phyloP scores from a whole-genome alignment of 1,140 invertebrate species.

The Lucilia cuprina region DNA sequence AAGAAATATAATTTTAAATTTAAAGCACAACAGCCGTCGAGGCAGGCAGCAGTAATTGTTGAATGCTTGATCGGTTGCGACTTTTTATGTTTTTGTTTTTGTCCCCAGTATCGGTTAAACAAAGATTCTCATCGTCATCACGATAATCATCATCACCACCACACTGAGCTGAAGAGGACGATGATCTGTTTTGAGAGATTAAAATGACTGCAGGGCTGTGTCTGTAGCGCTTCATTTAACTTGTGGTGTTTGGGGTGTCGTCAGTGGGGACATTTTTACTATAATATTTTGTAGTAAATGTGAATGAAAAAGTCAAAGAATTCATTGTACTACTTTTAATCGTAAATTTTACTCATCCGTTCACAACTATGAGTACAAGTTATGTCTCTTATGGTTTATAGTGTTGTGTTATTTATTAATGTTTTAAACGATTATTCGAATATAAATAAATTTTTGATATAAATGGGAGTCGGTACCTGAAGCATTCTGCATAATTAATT shows the following conservation, averaged over 20 bases:
- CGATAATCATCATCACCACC: background rate
- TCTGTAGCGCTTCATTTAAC: constrained; percentile 19
- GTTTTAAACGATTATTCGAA: no score
- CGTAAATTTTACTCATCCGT: constrained; percentile 8
- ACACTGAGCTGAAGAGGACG: background rate
- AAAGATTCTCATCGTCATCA: constrained; percentile 11
- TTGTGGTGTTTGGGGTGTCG: constrained; percentile 25
- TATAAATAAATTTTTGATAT: no score
- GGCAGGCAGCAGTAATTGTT: constrained; percentile 17
- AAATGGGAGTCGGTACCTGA: no score
- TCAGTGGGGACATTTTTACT: constrained; percentile 22
- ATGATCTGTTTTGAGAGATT: background rate
- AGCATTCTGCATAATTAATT: no score
- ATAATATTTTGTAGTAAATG: constrained; percentile 12
- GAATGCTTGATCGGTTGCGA: constrained; percentile 6
- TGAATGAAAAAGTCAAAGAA: background rate
- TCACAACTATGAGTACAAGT: background rate
- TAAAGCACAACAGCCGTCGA: constrained; percentile 24
- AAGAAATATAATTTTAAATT: background rate
- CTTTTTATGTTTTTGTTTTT: background rate
- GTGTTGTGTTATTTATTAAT: background rate
- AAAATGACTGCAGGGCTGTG: constrained; percentile 15
- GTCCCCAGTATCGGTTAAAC: background rate
- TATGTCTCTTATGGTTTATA: background rate
- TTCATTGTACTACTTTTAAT: constrained; percentile 12